Base-by-base conservation (phyloP, 2,797 vertebrate genomes). In the Rhinoraja longicauda region DNA sequence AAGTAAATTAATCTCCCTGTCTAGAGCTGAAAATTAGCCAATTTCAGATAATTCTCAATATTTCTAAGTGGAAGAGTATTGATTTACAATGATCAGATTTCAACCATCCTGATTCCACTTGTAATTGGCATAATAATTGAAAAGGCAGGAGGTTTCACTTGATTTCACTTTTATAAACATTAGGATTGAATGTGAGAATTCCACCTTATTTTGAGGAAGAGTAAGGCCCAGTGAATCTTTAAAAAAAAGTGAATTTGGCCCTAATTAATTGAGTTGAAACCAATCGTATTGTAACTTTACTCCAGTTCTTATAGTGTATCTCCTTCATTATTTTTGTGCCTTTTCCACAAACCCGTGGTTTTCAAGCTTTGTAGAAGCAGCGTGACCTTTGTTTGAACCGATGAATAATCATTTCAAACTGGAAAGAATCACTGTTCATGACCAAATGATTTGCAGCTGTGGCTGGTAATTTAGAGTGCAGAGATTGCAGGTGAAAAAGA, bases 401-500 rank as follows among this genome's bases (percentile, higher is more conserved):
- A 88, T 36, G 17, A 36, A 88, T 88, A 88, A 32, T 84, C 45
- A 59, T 84, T 79, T 84, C 9, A 7, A 88, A 88, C 64, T 88
- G 84, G n/a, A 64, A 88, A 88, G 59, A 88, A 88, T 88, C 84
- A 88, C 59, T 8, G 59, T 17, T n/a, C 26, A 32, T 32, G 19
- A 1, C 57, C 57, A 62, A 86, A 62, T 86, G 57, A 86, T 86
- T 86, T 86, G 57, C 59, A 88, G 84, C 84, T 64, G 59, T n/a
- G n/a, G 59, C 29, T 88, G 59, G 59, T 32, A 64, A 36, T 67
- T 45, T 64, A 88, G 84, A 17, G 6, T 32, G 29, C 84, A 88
- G 64, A 64, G 59, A 88, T 32, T 88, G 57, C 57, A 67, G 59
- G n/a, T 67, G 84, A 88, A 67, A 88, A 67, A 88, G 84, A 86